Evolutionary conservation across 2,113 vertebrate species (phyloP).

Genomic region (Ctenomys sociabilis): DNA sequence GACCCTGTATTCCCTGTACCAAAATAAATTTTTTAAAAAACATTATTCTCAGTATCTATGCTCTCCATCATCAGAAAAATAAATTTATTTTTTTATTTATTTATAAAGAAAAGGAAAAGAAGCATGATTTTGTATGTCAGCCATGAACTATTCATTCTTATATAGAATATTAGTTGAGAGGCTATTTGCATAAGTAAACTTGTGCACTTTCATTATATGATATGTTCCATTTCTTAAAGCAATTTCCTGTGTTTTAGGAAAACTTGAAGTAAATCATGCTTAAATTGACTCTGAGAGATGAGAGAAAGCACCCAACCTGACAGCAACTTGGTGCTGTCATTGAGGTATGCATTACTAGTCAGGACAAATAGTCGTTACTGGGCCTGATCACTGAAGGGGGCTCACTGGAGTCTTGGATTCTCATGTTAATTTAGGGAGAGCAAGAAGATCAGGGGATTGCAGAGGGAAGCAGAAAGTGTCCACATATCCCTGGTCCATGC

Average conservation of each 20-base stretch:
- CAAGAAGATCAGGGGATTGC: too few species aligned
- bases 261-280: neutral
- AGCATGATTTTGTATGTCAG: neutral
- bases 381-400: neutral
- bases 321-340: neutral
- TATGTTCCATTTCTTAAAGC: constrained; percentile 46
- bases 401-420: neutral
- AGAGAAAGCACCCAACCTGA: neutral
- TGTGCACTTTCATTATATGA: neutral
- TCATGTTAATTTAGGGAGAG: neutral
- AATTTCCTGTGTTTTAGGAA: constrained; percentile 1
- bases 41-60: neutral
- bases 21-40: too few species aligned
- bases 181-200: neutral
- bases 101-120: neutral
- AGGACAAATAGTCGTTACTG: neutral
- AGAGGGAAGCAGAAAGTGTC: neutral
- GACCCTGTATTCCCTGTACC: too few species aligned
- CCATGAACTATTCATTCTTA: neutral
- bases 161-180: neutral
- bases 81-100: neutral
- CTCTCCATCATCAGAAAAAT: neutral
- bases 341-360: neutral
- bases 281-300: neutral
- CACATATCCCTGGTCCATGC: neutral